Percentiles rank a stretch among this genome's conserved stretches.
Conservation (phyloP, 1,140 invertebrate species). For the Zaprionus gabonicus region DNA sequence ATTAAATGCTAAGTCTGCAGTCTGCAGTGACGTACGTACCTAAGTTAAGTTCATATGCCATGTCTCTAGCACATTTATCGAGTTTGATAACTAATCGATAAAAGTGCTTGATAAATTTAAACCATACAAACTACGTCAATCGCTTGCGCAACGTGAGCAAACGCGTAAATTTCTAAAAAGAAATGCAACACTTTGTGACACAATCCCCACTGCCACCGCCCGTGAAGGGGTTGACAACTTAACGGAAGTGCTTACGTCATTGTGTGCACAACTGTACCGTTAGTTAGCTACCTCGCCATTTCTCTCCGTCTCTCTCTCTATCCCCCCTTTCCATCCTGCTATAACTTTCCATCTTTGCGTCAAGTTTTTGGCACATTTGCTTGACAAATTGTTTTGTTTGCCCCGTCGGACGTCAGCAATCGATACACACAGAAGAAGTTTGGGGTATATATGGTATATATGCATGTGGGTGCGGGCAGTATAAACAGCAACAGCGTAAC, state of each 20-base stretch:
- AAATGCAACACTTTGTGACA: slow-evolving; percentile 45
- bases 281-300: slow-evolving; percentile 20
- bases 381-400: slow-evolving; percentile 82
- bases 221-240: slow-evolving; percentile 31
- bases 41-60: too few species aligned
- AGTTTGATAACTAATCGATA: too few species aligned
- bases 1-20: too few species aligned
- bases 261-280: slow-evolving; percentile 61
- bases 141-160: not conserved
- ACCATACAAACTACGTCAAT: not conserved
- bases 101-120: too few species aligned
- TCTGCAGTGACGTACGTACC: too few species aligned
- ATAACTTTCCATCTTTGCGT: slow-evolving; percentile 74
- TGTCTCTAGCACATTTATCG: too few species aligned
- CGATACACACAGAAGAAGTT: slow-evolving; percentile 54
- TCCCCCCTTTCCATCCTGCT: slow-evolving; percentile 39
- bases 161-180: not conserved
- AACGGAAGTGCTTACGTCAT: slow-evolving; percentile 51
- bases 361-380: slow-evolving; percentile 79
- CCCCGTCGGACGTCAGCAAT: slow-evolving; percentile 66
- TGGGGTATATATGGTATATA: slow-evolving; percentile 19
- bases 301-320: slow-evolving; percentile 8
- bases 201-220: not conserved
- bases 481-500: slow-evolving; percentile 36
- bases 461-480: slow-evolving; percentile 21